Evolutionary conservation across 2,888 invertebrate species (phyloP), one percentile per base, ranked within the genome.

Genomic region (Pasiphila rectangulata): DNA sequence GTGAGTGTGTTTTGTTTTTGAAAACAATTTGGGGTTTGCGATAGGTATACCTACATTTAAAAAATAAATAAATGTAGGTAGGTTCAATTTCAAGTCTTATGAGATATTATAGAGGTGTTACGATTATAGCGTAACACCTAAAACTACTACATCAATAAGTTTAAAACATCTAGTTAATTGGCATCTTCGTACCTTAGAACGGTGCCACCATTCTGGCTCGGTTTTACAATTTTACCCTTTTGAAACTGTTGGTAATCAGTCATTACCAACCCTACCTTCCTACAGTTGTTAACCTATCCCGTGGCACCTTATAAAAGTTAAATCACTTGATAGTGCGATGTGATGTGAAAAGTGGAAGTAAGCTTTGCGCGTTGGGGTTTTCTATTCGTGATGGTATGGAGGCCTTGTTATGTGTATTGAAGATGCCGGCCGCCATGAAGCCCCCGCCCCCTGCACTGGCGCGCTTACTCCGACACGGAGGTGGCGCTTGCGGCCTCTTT

Each of bases 91-190:
- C n/a, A n/a, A 27, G 27, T 27, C 27, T 27, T 3, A 25, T 6
- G 24, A 17, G 4, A 23, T 15, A 7, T 4, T 17, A 32, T 20
- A 7, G 9, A 41, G 17, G 34, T 35, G 25, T 42, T 27, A 42
- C 25, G 35, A 42, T 42, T 35, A 35, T 15, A 42, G 35, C 42
- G 27, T 24, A 20, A 42, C 42, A 25, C 42, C 35, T 42, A 4
- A 25, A 23, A 13, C 19, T 40, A 21, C 29, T 5, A 40, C 39
- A 40, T 17, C 5, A 6, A 17, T 19, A 25, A 27, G n/a, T 12
- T 19, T 2, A 27, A 9, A 20, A 38, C 16, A 27, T 27, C n/a
- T 6, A 4, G 21, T 7, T 20, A 20, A 34, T 34, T 34, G 20
- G 34, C 20, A 34, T 20, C 12, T 6, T 25, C 25, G 5, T 25